phyloP scores from a whole-genome alignment of 1,140 invertebrate species.

The Coboldia fuscipes region DNA sequence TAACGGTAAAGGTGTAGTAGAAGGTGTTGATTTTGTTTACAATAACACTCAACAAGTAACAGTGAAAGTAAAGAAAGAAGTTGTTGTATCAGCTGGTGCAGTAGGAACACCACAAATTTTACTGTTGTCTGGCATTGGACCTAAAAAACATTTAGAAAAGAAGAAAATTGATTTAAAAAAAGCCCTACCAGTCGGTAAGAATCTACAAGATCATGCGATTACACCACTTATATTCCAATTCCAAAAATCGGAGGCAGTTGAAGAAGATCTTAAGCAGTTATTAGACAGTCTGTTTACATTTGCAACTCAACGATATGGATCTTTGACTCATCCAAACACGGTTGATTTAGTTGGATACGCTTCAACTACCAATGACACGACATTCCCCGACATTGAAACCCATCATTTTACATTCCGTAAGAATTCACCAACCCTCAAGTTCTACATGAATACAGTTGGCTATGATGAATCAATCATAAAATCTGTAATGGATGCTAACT shows the following conservation, averaged over 20 bases:
- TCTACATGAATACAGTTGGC: background rate
- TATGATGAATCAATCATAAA: slow-evolving; percentile 14
- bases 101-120: slow-evolving; percentile 36
- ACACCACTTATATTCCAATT: slow-evolving; percentile 20
- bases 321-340: too few species aligned
- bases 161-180: slow-evolving; percentile 24
- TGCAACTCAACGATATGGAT: too few species aligned
- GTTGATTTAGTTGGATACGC: too few species aligned
- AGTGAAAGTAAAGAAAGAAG: slow-evolving; percentile 30
- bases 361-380: too few species aligned
- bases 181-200: slow-evolving; percentile 45
- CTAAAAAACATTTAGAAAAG: slow-evolving; percentile 18
- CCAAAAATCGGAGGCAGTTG: slow-evolving; percentile 16
- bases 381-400: too few species aligned
- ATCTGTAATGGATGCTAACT: background rate
- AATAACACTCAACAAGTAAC: slow-evolving; percentile 33
- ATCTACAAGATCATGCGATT: slow-evolving; percentile 39
- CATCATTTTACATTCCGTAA: too few species aligned
- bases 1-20: slow-evolving; percentile 40
- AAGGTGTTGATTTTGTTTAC: slow-evolving; percentile 54
- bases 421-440: background rate
- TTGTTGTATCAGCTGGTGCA: slow-evolving; percentile 37
- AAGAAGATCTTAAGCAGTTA: slow-evolving; percentile 10
- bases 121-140: slow-evolving; percentile 24
- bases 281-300: background rate